Base-by-base conservation (phyloP, 2,888 invertebrate genomes). In the Mythimna lalbum region DNA sequence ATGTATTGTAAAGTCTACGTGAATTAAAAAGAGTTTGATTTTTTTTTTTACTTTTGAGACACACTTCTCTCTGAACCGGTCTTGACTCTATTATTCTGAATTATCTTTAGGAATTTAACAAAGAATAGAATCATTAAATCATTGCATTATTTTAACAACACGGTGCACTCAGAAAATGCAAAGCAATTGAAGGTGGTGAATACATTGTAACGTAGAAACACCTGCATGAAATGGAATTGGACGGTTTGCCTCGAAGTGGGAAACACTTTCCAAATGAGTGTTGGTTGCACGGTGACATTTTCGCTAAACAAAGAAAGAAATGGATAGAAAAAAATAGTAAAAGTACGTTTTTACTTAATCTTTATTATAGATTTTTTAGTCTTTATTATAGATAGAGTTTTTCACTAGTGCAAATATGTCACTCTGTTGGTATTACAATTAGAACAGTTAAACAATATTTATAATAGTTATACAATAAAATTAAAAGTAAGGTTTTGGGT, bases 141-240 rank as follows among this genome's bases (percentile, higher is more conserved):
- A n/a, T 36, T 49, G 19, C 10, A 17, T n/a, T 36, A 36, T 49
- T 50, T 50, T 27, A 17, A 10, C 7, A 17, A 63, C 17, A 23
- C 10, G 49, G 3, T n/a, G 63, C 14, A 17, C 31, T 33, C 21
- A 14, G 12, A 63, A 50, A 63, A 63, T 50, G 50, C 12, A 64
- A 50, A 64, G 17, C 36, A 36, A 64, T 49, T 27, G 36, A 6
- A 63, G 14, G 1, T 23, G 49, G 33, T 63, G 65, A 10, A 66
- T 36, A 49, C 63, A 61, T 61, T 23, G 19, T 14, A 7, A 4
- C 12, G 12, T 47, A 14, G 31, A 5, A 60, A 33, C 4, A n/a
- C 50, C 7, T 31, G 23, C 1, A n/a, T 33, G 14, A 6, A 65
- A 36, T 66, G 49, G 23, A 50, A 31, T 67, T 39, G 31, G 17